These are phyloP conservation scores for Ailurus styani DNA, from an alignment of 2,113 vertebrate species.

Conservation along the genomic window DNA sequence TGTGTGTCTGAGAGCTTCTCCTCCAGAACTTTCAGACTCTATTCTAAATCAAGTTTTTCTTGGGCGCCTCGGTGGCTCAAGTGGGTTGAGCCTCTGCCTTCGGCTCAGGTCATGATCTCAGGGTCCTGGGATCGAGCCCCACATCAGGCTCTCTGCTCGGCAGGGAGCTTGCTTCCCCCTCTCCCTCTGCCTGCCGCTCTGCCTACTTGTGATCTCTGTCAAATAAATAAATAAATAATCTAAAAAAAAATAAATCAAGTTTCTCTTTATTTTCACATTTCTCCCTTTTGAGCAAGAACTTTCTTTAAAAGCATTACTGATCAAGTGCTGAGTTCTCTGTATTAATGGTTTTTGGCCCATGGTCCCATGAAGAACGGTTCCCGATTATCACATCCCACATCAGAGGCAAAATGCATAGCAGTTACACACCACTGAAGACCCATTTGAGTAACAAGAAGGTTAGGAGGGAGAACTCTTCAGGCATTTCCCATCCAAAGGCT, in stretches of 20 bases:
- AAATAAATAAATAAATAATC: too few relatives aligned
- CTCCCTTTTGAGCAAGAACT: neutral
- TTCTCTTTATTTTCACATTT: neutral
- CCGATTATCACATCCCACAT: neutral
- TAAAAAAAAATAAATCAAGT: too few relatives aligned
- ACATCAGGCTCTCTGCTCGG: too few relatives aligned
- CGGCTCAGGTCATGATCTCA: too few relatives aligned
- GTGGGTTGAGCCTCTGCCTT: too few relatives aligned
- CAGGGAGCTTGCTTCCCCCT: too few relatives aligned
- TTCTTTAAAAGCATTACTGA: neutral
- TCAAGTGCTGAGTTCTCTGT: neutral
- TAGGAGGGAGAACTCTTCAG: neutral
- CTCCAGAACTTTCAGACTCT: neutral
- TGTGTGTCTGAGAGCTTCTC: neutral
- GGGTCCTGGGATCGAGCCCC: too few relatives aligned
- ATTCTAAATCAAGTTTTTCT: neutral
- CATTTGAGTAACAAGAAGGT: neutral
- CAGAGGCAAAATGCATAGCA: neutral
- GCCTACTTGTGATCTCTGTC: too few relatives aligned
- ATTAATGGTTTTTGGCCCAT: neutral
- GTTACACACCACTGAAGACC: neutral
- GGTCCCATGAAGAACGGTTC: neutral
- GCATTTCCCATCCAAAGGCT: neutral
- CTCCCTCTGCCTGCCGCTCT: too few relatives aligned
- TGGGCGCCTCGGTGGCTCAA: too few relatives aligned